These are phyloP conservation scores for Oryzias woworae DNA, from an alignment of 2,113 vertebrate genomes.

Conservation along the genomic window DNA sequence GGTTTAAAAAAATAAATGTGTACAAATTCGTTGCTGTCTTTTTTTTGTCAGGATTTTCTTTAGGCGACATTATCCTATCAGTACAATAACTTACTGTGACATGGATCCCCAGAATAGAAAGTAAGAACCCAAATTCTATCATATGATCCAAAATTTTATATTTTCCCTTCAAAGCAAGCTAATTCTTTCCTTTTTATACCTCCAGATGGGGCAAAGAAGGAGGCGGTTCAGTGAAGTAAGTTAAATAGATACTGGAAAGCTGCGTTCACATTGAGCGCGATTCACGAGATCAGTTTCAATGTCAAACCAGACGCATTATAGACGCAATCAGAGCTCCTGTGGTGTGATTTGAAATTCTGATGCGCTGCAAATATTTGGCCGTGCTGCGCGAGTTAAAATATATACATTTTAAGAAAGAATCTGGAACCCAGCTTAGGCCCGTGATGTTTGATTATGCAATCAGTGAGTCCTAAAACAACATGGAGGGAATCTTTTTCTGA, in stretches of 20 bases:
- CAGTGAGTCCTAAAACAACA: not conserved
- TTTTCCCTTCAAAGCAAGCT: not conserved
- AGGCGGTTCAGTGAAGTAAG: slow-evolving; percentile 81
- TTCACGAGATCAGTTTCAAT: too few species aligned
- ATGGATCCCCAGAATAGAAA: slow-evolving; percentile 92
- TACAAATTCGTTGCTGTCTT: not conserved
- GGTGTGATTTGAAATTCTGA: too few species aligned
- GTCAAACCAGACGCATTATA: too few species aligned
- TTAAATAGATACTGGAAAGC: slow-evolving; percentile 9
- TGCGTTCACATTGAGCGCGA: too few species aligned
- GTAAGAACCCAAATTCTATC: slow-evolving; percentile 71
- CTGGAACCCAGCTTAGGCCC: not conserved
- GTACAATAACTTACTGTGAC: slow-evolving; percentile 91
- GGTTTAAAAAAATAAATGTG: not conserved
- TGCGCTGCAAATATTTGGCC: too few species aligned
- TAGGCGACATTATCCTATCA: slow-evolving; percentile 93
- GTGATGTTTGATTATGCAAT: not conserved
- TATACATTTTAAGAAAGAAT: too few species aligned
- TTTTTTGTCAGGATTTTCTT: slow-evolving; percentile 86
- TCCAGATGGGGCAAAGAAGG: slow-evolving; percentile 83
- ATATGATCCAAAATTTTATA: not conserved
- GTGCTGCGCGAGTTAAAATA: too few species aligned
- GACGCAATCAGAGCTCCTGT: too few species aligned
- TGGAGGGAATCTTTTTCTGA: not conserved
- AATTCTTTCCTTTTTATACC: not conserved